Base-by-base conservation (phyloP, 2,888 invertebrate species). In the Oxystoma pomonae region DNA sequence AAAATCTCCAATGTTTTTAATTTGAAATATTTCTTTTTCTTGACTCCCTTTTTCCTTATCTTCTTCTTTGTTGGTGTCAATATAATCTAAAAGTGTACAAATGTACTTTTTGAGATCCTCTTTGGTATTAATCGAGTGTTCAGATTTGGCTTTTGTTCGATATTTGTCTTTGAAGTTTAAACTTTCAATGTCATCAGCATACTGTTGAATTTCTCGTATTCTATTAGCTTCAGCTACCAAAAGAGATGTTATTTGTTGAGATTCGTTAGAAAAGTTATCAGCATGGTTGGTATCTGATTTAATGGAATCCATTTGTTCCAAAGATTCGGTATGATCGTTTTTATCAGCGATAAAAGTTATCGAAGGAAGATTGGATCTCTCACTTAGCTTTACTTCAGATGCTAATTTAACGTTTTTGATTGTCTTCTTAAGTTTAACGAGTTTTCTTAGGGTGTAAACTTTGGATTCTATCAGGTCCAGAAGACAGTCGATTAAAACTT, bases 401-500 rank as follows among this genome's bases (percentile, higher is more conserved):
- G 60, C 51, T 52, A 60, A 60, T 60, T 59, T 63, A 12, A 68
- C 63, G 16, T 59, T 64, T 51, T 65, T 68, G 19, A 71, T 66
- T 35, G 65, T 67, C 50, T 65, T 18, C 18, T 70, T 66, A n/a
- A 71, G 61, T 51, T 71, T 67, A 16, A 71, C 57, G 1, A 71
- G 60, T 62, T 67, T 68, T n/a, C 65, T 57, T 9, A 71, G 60
- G 1, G 69, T 62, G 9, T 59, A 53, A 1, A 68, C 66, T 61
- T 71, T 70, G 18, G 65, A 61, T 35, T 71, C 65, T 9, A 71
- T 70, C 16, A 68, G 59, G 2, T 68, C 69, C 51, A 71, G 53
- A 60, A 71, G 66, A 20, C 64, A 65, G 35, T 62, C 63, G 20
- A 71, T 68, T 1, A 71, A 60, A 1, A 60, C 18, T 62, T 69